A percentile compares a stretch with the other conserved stretches of the same genome.
phyloP scores from a whole-genome alignment of 2,113 vertebrate genomes.

The Polyodon spathula region DNA sequence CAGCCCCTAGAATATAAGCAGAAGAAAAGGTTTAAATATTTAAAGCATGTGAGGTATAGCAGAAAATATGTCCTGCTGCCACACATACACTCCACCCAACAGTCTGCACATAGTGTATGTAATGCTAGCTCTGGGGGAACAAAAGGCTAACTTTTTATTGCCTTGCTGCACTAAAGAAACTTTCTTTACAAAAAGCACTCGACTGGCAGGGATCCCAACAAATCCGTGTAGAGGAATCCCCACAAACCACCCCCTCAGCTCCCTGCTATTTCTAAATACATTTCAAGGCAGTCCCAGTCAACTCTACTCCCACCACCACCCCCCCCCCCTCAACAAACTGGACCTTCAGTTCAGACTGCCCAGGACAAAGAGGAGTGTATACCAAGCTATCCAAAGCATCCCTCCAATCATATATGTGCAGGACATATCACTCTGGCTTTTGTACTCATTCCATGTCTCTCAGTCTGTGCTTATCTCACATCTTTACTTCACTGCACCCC shows the following conservation, averaged over 20 bases:
- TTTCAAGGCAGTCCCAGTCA: slow-evolving; percentile 23
- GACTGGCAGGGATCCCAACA: too few relatives aligned
- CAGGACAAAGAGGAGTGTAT: slow-evolving; percentile 55
- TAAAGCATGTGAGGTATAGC: neutral
- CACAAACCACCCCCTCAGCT: slow-evolving; percentile 1
- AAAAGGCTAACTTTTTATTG: neutral
- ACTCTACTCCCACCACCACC: slow-evolving; percentile 35
- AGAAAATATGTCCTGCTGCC: neutral
- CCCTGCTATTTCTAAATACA: slow-evolving; percentile 28
- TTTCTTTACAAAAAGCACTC: too few relatives aligned
- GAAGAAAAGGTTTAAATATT: neutral
- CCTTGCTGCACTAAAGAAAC: too few relatives aligned
- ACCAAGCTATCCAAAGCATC: slow-evolving; percentile 50
- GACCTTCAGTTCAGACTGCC: slow-evolving; percentile 54
- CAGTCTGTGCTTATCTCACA: neutral
- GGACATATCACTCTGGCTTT: slow-evolving; percentile 52
- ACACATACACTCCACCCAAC: neutral
- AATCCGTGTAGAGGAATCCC: too few relatives aligned
- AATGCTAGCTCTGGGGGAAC: neutral
- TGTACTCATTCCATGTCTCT: slow-evolving; percentile 18
- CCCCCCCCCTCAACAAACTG: slow-evolving; percentile 60
- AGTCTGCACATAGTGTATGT: neutral
- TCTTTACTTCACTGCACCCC: neutral
- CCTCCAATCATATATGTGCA: slow-evolving; percentile 44
- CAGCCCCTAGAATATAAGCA: slow-evolving; percentile 1